Evolutionary conservation across 35 echinoderm and acorn worm species (phyloP).

Genomic region (Chiridota heheva): DNA sequence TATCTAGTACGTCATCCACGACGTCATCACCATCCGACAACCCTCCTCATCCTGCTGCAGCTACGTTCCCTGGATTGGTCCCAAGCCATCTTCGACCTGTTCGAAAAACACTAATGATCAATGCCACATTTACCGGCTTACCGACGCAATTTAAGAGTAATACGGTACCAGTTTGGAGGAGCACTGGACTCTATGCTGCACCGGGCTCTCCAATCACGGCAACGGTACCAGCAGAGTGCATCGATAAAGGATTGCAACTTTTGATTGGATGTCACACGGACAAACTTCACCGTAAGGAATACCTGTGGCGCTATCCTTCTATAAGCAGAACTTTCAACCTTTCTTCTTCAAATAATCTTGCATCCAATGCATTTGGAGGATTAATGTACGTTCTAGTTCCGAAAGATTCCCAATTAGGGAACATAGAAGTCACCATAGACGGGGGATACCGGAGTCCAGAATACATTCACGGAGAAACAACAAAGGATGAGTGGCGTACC

Average conservation of each 20-base stretch:
- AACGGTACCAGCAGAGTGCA: background rate
- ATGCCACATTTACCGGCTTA: background rate
- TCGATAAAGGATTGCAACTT: background rate
- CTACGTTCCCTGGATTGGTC: background rate
- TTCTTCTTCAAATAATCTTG: background rate
- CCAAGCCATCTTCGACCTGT: background rate
- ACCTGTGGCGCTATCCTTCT: background rate
- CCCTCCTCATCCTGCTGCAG: background rate
- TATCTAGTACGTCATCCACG: background rate
- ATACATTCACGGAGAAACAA: background rate
- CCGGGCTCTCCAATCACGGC: background rate
- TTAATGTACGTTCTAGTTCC: constrained; percentile 1
- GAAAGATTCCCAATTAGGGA: background rate
- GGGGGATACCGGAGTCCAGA: background rate
- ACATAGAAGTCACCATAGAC: background rate
- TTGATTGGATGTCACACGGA: background rate
- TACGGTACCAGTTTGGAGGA: background rate
- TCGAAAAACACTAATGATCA: background rate
- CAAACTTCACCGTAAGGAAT: background rate
- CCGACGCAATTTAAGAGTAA: background rate
- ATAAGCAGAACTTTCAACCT: background rate
- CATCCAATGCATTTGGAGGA: constrained; percentile 8
- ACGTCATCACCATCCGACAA: background rate
- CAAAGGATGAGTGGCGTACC: background rate
- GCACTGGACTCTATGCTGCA: constrained; percentile 1